Base-by-base conservation (phyloP, 2,888 invertebrate species). In the Willowsia nigromaculata region DNA sequence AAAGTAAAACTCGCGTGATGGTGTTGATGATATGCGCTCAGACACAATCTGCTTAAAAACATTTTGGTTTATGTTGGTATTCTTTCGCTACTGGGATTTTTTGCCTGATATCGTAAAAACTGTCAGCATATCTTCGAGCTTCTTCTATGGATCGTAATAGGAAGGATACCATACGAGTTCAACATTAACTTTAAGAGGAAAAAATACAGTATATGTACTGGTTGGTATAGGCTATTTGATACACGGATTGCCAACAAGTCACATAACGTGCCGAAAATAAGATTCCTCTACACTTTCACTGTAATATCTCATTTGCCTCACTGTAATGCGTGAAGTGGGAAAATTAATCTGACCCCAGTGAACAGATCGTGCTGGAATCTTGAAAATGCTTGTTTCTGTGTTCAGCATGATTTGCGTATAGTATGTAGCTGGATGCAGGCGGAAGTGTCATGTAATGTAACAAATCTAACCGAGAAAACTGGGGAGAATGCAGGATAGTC, bases 321-420 rank as follows among this genome's bases (percentile, higher is more conserved):
- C n/a, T 53, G 13, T 37, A 50, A 37, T 74, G 78, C 47, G 71
- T 81, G 56, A 78, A 53, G 40, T 56, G 27, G 65, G 87, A 81
- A 71, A 87, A 87, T 87, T 87, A 87, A 87, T 87, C 80, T 87
- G 87, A 81, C 87, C 87, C 87, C 15, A 56, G 87, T 47, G 87
- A 30, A 65, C 47, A 65, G 65, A 65, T 78, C 30, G 53, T 71
- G 71, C 27, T 43, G 71, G 71, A 71, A 43, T 71, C 71, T n/a
- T n/a, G n/a, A 40, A 47, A 71, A 40, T 47, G 37, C 59, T 13
- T 4, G 27, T 81, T 27, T 9, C 18, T 47, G 25, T 71, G 47
- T 25, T 7, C 9, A 13, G 3, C 13, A 43, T 43, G 9, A 9
- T 3, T 43, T n/a, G n/a, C n/a, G n/a, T n/a, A n/a, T n/a, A n/a